Evolutionary conservation across 2,113 vertebrate species (phyloP).

Genomic region (Echinops telfairi): DNA sequence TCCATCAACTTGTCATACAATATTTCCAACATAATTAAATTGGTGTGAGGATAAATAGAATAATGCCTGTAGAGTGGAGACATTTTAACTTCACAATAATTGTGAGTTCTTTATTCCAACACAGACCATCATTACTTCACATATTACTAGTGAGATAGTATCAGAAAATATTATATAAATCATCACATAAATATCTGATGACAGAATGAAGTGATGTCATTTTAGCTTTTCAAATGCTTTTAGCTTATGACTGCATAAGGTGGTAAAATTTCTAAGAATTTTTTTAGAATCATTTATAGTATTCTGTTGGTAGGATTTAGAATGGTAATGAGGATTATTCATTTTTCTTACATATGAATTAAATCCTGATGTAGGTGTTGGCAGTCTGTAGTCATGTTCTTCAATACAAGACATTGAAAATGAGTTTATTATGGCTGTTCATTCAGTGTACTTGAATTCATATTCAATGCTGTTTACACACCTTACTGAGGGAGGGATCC

Average conservation of each 20-base stretch:
- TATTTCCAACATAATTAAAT: background rate
- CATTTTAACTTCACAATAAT: background rate
- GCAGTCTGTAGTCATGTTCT: background rate
- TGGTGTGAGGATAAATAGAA: background rate
- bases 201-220: background rate
- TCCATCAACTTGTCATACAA: too few species aligned
- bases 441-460: conserved; percentile 32
- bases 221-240: background rate
- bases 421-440: background rate
- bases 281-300: conserved; percentile 30
- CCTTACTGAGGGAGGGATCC: conserved; percentile 48
- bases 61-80: background rate
- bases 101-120: conserved; percentile 17
- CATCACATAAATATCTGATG: background rate
- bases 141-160: background rate
- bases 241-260: background rate
- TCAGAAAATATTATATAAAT: background rate
- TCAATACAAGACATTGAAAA: conserved; percentile 49
- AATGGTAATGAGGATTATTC: conserved; percentile 14
- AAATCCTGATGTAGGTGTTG: conserved; percentile 40
- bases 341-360: conserved; percentile 31
- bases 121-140: background rate
- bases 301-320: background rate
- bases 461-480: background rate
- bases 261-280: conserved; percentile 7